phyloP scores from a whole-genome alignment of 1,140 invertebrate species.

The Lutraria rhynchaena region DNA sequence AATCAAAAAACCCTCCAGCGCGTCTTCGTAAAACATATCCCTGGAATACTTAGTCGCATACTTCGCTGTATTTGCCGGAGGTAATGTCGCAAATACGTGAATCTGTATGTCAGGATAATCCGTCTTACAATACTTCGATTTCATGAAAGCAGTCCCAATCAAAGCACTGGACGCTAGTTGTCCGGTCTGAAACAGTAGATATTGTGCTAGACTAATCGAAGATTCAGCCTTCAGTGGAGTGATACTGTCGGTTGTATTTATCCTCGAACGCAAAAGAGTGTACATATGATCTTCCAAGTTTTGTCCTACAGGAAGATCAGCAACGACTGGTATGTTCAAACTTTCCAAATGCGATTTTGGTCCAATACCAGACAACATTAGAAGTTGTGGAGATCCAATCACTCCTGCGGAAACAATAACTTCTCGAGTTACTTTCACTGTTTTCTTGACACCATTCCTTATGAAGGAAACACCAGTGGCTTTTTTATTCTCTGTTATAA shows the following conservation, averaged over 20 bases:
- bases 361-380: constrained; percentile 86
- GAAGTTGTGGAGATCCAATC: constrained; percentile 85
- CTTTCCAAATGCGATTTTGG: constrained; percentile 81
- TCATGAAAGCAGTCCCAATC: constrained; percentile 15
- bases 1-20: constrained; percentile 43
- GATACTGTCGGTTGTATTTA: constrained; percentile 60
- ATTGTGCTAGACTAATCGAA: constrained; percentile 54
- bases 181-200: constrained; percentile 65
- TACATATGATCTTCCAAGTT: constrained; percentile 90
- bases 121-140: constrained; percentile 4
- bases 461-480: constrained; percentile 72
- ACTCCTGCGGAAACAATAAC: constrained; percentile 84
- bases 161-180: neutral
- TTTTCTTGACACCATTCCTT: constrained; percentile 80
- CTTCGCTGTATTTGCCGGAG: neutral
- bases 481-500: constrained; percentile 41
- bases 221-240: constrained; percentile 48
- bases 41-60: neutral
- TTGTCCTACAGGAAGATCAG: constrained; percentile 90
- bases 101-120: constrained; percentile 14
- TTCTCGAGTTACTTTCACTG: constrained; percentile 85
- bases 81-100: neutral
- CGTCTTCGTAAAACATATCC: neutral
- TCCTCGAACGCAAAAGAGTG: constrained; percentile 37
- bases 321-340: constrained; percentile 67